These are phyloP conservation scores for Cebidichthys violaceus DNA, from an alignment of 2,113 vertebrate genomes.

Conservation along the genomic window DNA sequence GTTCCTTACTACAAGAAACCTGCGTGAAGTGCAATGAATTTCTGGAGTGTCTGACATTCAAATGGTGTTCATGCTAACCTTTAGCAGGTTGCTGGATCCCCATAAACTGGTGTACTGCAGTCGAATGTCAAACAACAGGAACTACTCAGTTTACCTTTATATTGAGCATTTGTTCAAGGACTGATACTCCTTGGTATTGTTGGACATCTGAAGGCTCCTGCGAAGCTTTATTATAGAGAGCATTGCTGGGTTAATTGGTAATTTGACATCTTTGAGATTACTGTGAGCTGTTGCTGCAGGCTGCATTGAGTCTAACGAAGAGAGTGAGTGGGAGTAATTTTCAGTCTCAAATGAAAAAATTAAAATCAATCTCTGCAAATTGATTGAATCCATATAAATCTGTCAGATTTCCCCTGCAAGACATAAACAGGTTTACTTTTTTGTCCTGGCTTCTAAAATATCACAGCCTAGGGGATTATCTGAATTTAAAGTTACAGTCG, in stretches of 20 bases:
- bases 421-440: slow-evolving; percentile 31
- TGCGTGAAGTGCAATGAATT: not conserved
- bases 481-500: slow-evolving; percentile 22
- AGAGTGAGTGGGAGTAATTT: slow-evolving; percentile 52
- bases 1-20: not conserved
- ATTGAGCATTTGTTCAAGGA: not conserved
- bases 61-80: not conserved
- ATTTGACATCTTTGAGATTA: slow-evolving; percentile 66
- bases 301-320: slow-evolving; percentile 27
- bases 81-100: not conserved
- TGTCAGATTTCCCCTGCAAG: slow-evolving; percentile 41
- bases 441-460: slow-evolving; percentile 5
- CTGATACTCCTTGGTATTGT: not conserved
- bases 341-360: slow-evolving; percentile 48
- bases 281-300: slow-evolving; percentile 45
- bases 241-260: slow-evolving; percentile 60
- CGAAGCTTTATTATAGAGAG: slow-evolving; percentile 32
- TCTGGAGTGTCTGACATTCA: not conserved
- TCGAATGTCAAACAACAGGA: slow-evolving; percentile 12
- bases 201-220: slow-evolving; percentile 18
- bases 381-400: slow-evolving; percentile 35
- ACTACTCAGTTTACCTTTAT: slow-evolving; percentile 13
- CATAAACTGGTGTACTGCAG: not conserved
- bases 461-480: not conserved
- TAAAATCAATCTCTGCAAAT: slow-evolving; percentile 43